Conservation (phyloP, 2,113 vertebrate genomes). For the Peromyscus leucopus region DNA sequence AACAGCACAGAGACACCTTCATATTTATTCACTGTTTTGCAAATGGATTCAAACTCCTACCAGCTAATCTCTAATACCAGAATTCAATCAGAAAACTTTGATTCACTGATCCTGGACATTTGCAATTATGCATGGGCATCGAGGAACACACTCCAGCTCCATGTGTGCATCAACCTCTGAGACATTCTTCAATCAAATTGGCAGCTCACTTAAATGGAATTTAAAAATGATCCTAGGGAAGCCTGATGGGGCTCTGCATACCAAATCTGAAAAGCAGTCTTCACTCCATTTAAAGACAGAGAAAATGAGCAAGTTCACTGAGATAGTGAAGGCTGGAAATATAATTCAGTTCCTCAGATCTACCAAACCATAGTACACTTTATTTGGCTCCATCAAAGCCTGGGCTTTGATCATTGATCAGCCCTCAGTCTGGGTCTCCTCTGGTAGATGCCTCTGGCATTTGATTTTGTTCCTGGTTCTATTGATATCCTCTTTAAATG, state of each 20-base stretch:
- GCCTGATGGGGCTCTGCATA: neutral
- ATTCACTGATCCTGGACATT: neutral
- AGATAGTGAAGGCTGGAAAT: neutral
- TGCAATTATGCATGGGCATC: neutral
- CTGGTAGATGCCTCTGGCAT: neutral
- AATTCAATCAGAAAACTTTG: constrained; percentile 7
- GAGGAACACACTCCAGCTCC: neutral
- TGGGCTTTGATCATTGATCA: neutral
- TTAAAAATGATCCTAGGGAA: neutral
- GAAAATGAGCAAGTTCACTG: neutral
- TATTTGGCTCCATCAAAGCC: neutral
- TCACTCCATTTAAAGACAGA: constrained; percentile 35
- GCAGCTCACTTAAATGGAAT: neutral
- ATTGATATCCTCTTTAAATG: neutral
- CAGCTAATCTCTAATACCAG: neutral
- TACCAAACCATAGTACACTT: neutral
- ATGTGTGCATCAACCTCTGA: neutral
- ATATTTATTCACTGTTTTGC: constrained; percentile 16
- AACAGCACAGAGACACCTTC: neutral
- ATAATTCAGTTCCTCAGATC: neutral
- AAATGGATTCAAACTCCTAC: constrained; percentile 1
- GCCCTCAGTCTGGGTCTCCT: neutral
- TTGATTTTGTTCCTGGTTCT: neutral
- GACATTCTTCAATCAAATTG: neutral
- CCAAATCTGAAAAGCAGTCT: neutral